phyloP scores from a whole-genome alignment of 1,140 invertebrate species.

The Eueides isabella region DNA sequence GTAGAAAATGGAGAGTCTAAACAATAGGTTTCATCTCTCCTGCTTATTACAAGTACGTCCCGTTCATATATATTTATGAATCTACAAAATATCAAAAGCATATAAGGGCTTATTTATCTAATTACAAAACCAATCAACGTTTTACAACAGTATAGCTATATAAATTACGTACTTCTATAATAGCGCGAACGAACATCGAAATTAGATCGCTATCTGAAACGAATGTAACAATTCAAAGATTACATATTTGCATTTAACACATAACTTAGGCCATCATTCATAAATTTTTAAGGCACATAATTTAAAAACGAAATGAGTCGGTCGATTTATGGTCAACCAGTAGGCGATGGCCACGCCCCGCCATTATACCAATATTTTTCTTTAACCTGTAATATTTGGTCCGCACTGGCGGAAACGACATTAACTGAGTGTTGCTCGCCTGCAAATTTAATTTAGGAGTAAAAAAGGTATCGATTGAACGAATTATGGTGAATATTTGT shows the following conservation, averaged over 20 bases:
- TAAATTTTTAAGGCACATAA: neutral
- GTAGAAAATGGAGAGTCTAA: no score
- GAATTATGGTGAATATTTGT: slow-evolving; percentile 12
- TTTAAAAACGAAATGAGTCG: slow-evolving; percentile 16
- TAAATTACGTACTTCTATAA: neutral
- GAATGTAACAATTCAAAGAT: slow-evolving; percentile 1
- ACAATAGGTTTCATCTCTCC: no score
- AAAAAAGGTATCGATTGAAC: slow-evolving; percentile 12
- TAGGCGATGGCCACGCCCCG: slow-evolving; percentile 22
- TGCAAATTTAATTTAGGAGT: neutral
- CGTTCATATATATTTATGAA: no score
- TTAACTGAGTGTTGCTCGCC: slow-evolving; percentile 10
- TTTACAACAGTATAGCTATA: neutral
- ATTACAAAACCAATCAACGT: neutral
- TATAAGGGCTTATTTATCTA: neutral
- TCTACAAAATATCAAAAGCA: neutral
- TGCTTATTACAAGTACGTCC: no score
- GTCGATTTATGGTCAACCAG: slow-evolving; percentile 25
- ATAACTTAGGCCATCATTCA: slow-evolving; percentile 11
- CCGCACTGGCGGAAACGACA: slow-evolving; percentile 24
- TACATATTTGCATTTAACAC: slow-evolving; percentile 8
- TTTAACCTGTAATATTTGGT: neutral
- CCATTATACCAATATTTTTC: slow-evolving; percentile 19
- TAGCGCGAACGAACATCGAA: slow-evolving; percentile 3
- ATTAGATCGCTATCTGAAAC: slow-evolving; percentile 11